phyloP scores from a whole-genome alignment of 2,888 invertebrate species.

The Cactoblastis cactorum region DNA sequence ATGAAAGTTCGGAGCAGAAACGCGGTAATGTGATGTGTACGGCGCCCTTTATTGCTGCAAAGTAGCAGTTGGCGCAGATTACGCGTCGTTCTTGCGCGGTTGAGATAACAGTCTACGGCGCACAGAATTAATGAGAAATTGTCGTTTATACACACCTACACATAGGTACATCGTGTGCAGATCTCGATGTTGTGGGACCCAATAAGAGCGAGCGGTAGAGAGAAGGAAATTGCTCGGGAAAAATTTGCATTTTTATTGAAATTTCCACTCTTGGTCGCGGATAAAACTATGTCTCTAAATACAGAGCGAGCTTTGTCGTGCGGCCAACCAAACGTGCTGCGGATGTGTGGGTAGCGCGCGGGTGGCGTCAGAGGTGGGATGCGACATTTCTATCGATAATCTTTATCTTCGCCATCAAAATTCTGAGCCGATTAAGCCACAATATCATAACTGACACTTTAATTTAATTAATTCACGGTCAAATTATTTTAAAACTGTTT shows the following conservation, averaged over 20 bases:
- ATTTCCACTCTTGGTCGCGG: conserved; percentile 69
- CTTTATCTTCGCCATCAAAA: conserved; percentile 13
- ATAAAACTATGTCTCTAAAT: conserved; percentile 71
- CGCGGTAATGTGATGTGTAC: conserved; percentile 31
- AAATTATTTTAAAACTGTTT: too few relatives aligned
- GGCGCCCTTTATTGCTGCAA: conserved; percentile 38
- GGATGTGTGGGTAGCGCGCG: conserved; percentile 34
- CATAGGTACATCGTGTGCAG: conserved; percentile 39
- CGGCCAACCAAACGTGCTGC: conserved; percentile 21
- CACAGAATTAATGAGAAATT: conserved; percentile 56
- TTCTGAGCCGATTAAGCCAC: background rate
- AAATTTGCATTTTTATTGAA: conserved; percentile 78
- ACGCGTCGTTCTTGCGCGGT: conserved; percentile 42
- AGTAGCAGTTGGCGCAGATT: conserved; percentile 44
- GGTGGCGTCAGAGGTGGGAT: conserved; percentile 33
- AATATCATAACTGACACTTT: conserved; percentile 7
- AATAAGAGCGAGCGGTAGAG: conserved; percentile 60
- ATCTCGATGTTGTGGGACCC: conserved; percentile 60
- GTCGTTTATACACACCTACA: conserved; percentile 31
- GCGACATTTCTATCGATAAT: conserved; percentile 34
- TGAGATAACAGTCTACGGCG: conserved; percentile 50
- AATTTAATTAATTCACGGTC: conserved; percentile 3
- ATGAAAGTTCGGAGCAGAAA: conserved; percentile 17
- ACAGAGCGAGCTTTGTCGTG: conserved; percentile 61
- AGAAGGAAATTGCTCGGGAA: conserved; percentile 66